These are phyloP conservation scores for Noturus placidus DNA, from an alignment of 2,113 vertebrate genomes.

Conservation along the genomic window DNA sequence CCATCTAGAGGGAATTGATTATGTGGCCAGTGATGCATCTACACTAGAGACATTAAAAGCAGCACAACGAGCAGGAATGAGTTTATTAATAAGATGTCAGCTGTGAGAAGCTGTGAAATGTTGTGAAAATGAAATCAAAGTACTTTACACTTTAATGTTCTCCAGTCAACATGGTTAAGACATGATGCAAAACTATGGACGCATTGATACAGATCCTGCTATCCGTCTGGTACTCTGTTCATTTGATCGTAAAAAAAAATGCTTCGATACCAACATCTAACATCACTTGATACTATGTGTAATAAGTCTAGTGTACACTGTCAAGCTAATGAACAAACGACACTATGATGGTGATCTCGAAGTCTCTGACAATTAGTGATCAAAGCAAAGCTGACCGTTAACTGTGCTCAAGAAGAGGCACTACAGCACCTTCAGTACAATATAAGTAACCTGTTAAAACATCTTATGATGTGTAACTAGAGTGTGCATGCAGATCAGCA, in stretches of 20 bases:
- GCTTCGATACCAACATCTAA: not conserved
- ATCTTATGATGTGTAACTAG: not conserved
- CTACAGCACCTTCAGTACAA: not conserved
- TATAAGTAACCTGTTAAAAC: not conserved
- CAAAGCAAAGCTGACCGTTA: not conserved
- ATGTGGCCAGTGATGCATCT: constrained; percentile 29
- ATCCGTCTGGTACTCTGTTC: not conserved
- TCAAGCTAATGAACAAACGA: not conserved
- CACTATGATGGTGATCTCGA: not conserved
- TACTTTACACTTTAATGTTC: constrained; percentile 10
- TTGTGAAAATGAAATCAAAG: constrained; percentile 14
- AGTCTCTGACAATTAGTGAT: not conserved
- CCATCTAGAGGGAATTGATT: constrained; percentile 26
- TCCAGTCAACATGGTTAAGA: constrained; percentile 23
- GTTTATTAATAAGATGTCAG: constrained; percentile 66
- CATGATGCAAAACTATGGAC: not conserved
- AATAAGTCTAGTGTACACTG: not conserved
- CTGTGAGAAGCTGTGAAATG: not conserved
- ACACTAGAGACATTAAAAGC: constrained; percentile 56
- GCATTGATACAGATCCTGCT: not conserved
- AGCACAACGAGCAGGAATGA: constrained; percentile 52
- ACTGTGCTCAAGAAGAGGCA: not conserved
- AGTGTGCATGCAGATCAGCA: not conserved
- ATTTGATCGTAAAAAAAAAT: not conserved
- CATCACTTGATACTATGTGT: not conserved